A percentile compares a stretch with the other conserved stretches of the same genome.
These are phyloP conservation scores for Matsumyia berberina DNA, from an alignment of 2,888 invertebrate species.

Conservation along the genomic window DNA sequence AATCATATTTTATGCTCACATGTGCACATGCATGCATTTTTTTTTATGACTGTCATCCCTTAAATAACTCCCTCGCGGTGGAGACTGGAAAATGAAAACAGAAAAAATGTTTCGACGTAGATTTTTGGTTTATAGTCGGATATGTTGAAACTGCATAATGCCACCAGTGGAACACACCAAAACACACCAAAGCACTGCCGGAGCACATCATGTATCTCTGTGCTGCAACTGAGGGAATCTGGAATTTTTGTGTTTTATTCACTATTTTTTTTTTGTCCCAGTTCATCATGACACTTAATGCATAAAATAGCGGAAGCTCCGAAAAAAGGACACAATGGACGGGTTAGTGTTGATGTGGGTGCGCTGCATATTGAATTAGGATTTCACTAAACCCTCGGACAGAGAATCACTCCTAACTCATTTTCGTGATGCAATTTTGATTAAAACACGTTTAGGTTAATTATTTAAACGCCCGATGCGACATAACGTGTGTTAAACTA, in stretches of 20 bases:
- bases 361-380: constrained; percentile 8
- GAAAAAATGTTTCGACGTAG: constrained; percentile 35
- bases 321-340: background rate
- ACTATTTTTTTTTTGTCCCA: constrained; percentile 28
- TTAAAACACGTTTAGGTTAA: constrained; percentile 31
- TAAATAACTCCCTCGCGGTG: constrained; percentile 49
- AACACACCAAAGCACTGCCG: constrained; percentile 2
- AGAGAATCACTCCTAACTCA: background rate
- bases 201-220: background rate
- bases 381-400: background rate
- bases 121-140: constrained; percentile 45
- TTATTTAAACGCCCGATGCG: constrained; percentile 23
- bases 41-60: constrained; percentile 60
- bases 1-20: constrained; percentile 53
- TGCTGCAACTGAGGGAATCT: background rate
- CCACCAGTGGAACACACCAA: background rate
- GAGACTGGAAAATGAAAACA: constrained; percentile 14
- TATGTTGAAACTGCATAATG: constrained; percentile 54
- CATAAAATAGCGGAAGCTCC: constrained; percentile 38
- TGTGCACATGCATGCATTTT: too few species aligned
- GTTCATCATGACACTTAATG: constrained; percentile 49
- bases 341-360: background rate
- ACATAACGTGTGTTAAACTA: background rate
- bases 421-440: background rate
- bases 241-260: constrained; percentile 43